Percentiles rank a stretch among this genome's conserved stretches.
These are phyloP conservation scores for Atta cephalotes DNA, from an alignment of 1,140 invertebrate species.

Conservation along the genomic window DNA sequence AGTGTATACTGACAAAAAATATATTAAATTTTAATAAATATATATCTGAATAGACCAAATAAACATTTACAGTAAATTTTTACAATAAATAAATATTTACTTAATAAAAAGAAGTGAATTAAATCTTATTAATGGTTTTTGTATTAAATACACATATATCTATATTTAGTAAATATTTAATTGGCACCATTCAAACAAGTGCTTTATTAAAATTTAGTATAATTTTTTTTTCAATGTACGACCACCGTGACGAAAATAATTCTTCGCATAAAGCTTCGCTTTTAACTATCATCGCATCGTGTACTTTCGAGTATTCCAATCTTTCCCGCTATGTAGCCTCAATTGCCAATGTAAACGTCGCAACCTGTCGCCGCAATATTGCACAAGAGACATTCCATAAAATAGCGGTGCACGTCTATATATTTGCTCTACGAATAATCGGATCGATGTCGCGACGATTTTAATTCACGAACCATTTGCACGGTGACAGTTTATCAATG, in stretches of 20 bases:
- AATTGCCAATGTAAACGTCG: not conserved
- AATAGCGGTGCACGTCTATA: not conserved
- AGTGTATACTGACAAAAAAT: too few species aligned
- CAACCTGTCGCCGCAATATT: constrained; percentile 27
- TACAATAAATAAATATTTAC: too few species aligned
- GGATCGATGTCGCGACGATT: not conserved
- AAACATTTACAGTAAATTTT: too few species aligned
- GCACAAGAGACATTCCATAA: constrained; percentile 20
- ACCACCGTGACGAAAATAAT: not conserved
- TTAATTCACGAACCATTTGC: constrained; percentile 34
- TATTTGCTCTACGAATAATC: constrained; percentile 41
- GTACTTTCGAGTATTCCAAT: not conserved
- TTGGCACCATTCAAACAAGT: too few species aligned
- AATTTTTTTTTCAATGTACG: too few species aligned
- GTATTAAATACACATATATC: too few species aligned
- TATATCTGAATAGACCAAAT: too few species aligned
- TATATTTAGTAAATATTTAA: too few species aligned
- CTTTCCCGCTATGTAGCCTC: not conserved
- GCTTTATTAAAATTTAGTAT: too few species aligned
- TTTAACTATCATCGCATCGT: not conserved
- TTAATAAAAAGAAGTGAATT: too few species aligned
- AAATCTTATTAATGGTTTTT: too few species aligned
- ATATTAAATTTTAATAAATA: too few species aligned
- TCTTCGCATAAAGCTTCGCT: not conserved
- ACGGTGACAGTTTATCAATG: constrained; percentile 23